Evolutionary conservation across 2,113 vertebrate genomes (phyloP).

Genomic region (Ptychochromis oligacanthus): DNA sequence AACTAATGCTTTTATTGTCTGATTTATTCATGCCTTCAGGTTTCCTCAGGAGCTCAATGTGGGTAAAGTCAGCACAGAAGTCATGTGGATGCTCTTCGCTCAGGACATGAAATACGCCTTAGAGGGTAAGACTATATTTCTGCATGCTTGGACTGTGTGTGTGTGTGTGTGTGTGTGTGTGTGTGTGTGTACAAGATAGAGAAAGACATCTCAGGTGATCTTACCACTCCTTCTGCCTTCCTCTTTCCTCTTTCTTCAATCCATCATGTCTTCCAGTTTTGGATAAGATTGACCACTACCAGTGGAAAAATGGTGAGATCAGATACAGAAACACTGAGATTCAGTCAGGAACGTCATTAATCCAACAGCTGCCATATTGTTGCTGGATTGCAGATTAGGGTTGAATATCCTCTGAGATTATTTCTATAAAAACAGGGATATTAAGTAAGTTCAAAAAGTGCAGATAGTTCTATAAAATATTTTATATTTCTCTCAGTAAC

Average conservation of each 20-base stretch:
- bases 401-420: not conserved
- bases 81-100: constrained; percentile 96
- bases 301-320: constrained; percentile 68
- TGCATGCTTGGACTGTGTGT: not conserved
- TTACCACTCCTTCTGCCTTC: not conserved
- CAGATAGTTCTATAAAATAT: too few species aligned
- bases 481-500: not conserved
- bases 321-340: not conserved
- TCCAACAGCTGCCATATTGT: too few species aligned
- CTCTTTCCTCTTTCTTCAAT: constrained; percentile 2
- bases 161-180: not conserved
- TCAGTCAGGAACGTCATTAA: constrained; percentile 12
- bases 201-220: not conserved
- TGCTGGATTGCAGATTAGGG: not conserved
- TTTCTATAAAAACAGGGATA: not conserved
- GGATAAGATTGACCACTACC: constrained; percentile 43
- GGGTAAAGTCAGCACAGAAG: constrained; percentile 95
- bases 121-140: constrained; percentile 83
- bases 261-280: constrained; percentile 52
- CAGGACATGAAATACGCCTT: constrained; percentile 98
- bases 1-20: not conserved
- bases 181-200: not conserved
- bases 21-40: constrained; percentile 61
- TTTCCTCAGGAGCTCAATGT: constrained; percentile 93
- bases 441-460: not conserved